Conservation (phyloP, 2,113 vertebrate species). For the Alosa alosa region DNA sequence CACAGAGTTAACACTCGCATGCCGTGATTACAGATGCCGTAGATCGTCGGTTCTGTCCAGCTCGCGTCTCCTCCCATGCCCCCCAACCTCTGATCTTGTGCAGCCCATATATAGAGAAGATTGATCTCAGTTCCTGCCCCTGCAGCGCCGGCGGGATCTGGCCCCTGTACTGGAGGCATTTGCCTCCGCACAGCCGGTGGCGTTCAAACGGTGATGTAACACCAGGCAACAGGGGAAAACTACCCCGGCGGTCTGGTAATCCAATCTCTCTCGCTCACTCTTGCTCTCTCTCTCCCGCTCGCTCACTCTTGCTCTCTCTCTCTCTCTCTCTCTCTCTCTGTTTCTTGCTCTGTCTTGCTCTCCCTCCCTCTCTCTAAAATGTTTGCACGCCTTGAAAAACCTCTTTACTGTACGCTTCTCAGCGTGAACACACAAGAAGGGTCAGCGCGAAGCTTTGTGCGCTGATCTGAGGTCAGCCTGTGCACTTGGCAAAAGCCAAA, state of each 20-base stretch:
- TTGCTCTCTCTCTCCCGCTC: slow-evolving; percentile 43
- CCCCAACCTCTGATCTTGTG: background rate
- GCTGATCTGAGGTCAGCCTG: background rate
- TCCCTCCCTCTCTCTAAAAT: slow-evolving; percentile 51
- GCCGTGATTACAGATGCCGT: slow-evolving; percentile 28
- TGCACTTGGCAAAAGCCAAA: background rate
- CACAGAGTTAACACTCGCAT: slow-evolving; percentile 6
- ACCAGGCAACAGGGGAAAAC: slow-evolving; percentile 53
- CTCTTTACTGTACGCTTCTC: background rate
- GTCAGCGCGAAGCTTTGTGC: background rate
- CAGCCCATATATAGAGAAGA: slow-evolving; percentile 49
- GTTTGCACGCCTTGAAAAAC: slow-evolving; percentile 11
- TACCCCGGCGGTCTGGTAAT: slow-evolving; percentile 65
- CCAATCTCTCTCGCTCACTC: slow-evolving; percentile 52
- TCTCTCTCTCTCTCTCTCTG: slow-evolving; percentile 39
- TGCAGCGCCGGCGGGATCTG: slow-evolving; percentile 47
- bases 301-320: slow-evolving; percentile 40
- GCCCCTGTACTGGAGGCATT: slow-evolving; percentile 40
- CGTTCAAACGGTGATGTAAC: slow-evolving; percentile 69
- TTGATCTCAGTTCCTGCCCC: slow-evolving; percentile 51
- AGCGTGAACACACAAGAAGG: background rate
- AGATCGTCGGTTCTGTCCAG: slow-evolving; percentile 24
- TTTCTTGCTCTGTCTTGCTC: slow-evolving; percentile 43
- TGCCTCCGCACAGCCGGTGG: slow-evolving; percentile 63
- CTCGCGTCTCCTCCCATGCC: slow-evolving; percentile 37